Conservation (phyloP, 2,113 vertebrate genomes). For the Zosterops lateralis region DNA sequence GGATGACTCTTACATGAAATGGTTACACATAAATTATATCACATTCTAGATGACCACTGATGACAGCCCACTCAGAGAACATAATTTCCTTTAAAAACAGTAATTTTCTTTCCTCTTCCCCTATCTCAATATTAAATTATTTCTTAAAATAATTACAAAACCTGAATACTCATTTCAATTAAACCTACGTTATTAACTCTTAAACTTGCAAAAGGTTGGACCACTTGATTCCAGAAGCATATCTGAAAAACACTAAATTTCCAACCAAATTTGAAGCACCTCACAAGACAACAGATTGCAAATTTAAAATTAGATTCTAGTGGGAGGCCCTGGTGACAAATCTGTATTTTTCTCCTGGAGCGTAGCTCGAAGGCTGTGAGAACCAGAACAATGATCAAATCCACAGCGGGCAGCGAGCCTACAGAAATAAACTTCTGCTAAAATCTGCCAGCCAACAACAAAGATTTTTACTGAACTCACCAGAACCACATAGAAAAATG, state of each 20-base stretch:
- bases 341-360: slow-evolving; percentile 69
- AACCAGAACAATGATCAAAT: slow-evolving; percentile 69
- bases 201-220: slow-evolving; percentile 18
- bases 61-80: neutral
- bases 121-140: neutral
- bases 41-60: neutral
- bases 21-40: neutral
- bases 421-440: slow-evolving; percentile 66
- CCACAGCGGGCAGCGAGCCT: slow-evolving; percentile 41
- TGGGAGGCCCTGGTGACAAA: slow-evolving; percentile 77
- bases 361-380: slow-evolving; percentile 41
- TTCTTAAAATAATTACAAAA: slow-evolving; percentile 31
- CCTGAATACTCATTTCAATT: neutral
- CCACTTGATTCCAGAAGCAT: slow-evolving; percentile 10
- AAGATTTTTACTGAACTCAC: slow-evolving; percentile 43
- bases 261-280: slow-evolving; percentile 72
- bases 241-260: slow-evolving; percentile 62
- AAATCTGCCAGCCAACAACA: slow-evolving; percentile 58
- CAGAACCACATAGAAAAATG: neutral
- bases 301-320: slow-evolving; percentile 80
- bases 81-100: neutral
- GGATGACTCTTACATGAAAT: neutral
- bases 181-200: neutral
- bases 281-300: slow-evolving; percentile 80
- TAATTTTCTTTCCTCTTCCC: neutral